A percentile compares a stretch with the other conserved stretches of the same genome.
Evolutionary conservation across 1,140 invertebrate genomes (phyloP).

Genomic region (Mizuhopecten yessoensis): DNA sequence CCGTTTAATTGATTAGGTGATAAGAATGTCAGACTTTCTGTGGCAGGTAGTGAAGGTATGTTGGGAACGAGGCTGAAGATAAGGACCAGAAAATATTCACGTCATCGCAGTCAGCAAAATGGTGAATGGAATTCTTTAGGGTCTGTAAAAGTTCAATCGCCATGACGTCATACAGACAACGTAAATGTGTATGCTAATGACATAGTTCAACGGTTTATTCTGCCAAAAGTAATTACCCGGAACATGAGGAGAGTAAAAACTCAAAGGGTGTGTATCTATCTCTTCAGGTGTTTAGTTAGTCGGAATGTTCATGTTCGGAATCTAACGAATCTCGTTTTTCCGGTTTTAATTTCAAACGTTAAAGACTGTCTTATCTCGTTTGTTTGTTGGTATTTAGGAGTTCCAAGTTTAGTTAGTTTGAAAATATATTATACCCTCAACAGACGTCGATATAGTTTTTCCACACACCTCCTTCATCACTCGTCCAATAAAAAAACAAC

Average conservation of each 20-base stretch:
- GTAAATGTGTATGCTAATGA: not conserved
- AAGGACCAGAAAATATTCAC: not conserved
- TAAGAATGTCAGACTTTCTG: not conserved
- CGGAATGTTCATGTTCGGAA: not conserved
- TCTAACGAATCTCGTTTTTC: not conserved
- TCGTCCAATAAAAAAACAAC: too few relatives aligned
- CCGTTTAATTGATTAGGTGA: not conserved
- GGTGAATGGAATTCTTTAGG: constrained; percentile 14
- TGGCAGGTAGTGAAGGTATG: not conserved
- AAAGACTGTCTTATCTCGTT: not conserved
- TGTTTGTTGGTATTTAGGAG: too few relatives aligned
- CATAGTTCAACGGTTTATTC: not conserved
- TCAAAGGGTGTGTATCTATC: not conserved
- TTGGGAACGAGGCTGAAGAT: not conserved
- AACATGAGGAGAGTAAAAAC: not conserved
- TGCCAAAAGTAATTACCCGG: not conserved
- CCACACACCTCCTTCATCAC: too few relatives aligned
- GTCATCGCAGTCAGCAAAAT: not conserved
- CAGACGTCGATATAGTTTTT: too few relatives aligned
- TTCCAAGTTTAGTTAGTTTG: too few relatives aligned
- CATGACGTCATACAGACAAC: not conserved
- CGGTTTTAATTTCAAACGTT: not conserved
- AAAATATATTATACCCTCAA: too few relatives aligned
- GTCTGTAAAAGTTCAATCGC: not conserved
- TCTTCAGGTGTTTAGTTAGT: not conserved